A percentile compares a stretch with the other conserved stretches of the same genome.
These are phyloP conservation scores for Saccostrea glomerata DNA, from an alignment of 1,140 invertebrate genomes.

Conservation along the genomic window DNA sequence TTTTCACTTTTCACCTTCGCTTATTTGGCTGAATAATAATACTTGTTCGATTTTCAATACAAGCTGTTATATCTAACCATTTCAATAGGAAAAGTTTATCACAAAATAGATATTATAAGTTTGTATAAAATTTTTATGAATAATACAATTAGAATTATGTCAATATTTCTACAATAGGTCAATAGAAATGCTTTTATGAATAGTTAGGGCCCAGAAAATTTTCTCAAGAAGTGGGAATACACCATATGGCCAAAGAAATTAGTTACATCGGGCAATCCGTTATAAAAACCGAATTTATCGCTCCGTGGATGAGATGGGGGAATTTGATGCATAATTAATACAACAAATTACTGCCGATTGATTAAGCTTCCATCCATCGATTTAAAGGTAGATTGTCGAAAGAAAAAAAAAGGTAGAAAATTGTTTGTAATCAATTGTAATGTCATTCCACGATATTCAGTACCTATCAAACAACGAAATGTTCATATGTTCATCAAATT, in stretches of 20 bases:
- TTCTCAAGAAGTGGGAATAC: conserved; percentile 55
- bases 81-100: conserved; percentile 13
- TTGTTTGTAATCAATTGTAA: not conserved
- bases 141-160: conserved; percentile 46
- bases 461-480: not conserved
- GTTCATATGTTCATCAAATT: conserved; percentile 41
- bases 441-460: not conserved
- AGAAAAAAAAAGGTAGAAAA: not conserved
- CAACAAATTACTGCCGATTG: conserved; percentile 51
- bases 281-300: conserved; percentile 27
- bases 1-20: conserved; percentile 27
- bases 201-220: conserved; percentile 29
- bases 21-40: conserved; percentile 28
- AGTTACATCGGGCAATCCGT: conserved; percentile 37
- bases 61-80: conserved; percentile 15
- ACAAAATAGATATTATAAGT: conserved; percentile 34
- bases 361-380: conserved; percentile 44
- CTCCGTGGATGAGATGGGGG: not conserved
- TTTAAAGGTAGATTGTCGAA: conserved; percentile 39
- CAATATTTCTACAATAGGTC: conserved; percentile 56
- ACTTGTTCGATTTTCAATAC: conserved; percentile 33
- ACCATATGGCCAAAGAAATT: conserved; percentile 54
- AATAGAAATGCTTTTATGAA: conserved; percentile 40
- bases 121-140: conserved; percentile 18
- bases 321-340: conserved; percentile 61